Evolutionary conservation across 2,797 vertebrate genomes (phyloP), one percentile per base, ranked within the genome.

Genomic region (Aldrovandia affinis): DNA sequence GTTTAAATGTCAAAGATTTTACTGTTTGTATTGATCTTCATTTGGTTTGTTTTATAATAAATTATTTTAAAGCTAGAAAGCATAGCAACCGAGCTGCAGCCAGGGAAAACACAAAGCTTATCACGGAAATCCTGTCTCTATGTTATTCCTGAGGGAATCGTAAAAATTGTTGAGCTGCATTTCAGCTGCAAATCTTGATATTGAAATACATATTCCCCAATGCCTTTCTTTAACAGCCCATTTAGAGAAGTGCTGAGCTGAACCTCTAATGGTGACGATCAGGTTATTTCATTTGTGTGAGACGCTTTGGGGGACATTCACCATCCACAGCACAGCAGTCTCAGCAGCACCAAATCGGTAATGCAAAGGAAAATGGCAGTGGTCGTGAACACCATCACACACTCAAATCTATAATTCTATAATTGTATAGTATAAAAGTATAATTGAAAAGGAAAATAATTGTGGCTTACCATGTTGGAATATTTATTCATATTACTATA

Each of bases 191-290:
- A 70, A 39, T 70, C 33, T 70, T 4, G 65, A 39, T 70, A 70
- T 39, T 70, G 65, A 70, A 70, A 70, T 70, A 4, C 1, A 28
- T 39, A 39, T 39, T 22, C 15, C 65, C 65, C 65, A 0, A 2
- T 20, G 65, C 10, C 18, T 70, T 70, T 6, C 33, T 39, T 70
- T 70, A 70, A 70, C 65, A 70, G 20, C 7, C 30, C 65, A 70
- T 70, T 70, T 70, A 39, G 65, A 36, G 20, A 70, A 70, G 65
- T 70, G 65, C 65, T 20, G 65, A 70, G 65, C 65, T 6, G 33
- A 70, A 70, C 14, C 30, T 18, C 65, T 70, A 70, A 70, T 70
- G 65, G 65, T 14, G 33, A 70, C 65, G 5, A 70, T 70, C 65
- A 39, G 30, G 36, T 70, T 36, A 70, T 70, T 70, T 70, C 65